A percentile compares a stretch with the other conserved stretches of the same genome.
These are phyloP conservation scores for Drosophila arawakana DNA, from an alignment of 1,140 invertebrate genomes.

Conservation along the genomic window DNA sequence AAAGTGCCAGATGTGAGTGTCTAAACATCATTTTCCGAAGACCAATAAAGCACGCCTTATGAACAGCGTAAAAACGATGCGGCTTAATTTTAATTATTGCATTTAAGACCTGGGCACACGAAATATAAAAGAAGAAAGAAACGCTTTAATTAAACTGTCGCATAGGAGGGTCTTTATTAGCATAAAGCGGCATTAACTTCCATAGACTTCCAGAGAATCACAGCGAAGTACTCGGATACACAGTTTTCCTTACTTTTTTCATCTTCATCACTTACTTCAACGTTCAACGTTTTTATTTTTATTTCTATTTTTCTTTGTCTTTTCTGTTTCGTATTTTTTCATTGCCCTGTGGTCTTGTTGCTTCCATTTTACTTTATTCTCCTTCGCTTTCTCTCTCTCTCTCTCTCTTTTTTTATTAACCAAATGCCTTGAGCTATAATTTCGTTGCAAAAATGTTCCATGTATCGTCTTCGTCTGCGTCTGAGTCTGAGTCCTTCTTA, in stretches of 20 bases:
- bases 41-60: constrained; percentile 57
- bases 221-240: constrained; percentile 11
- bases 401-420: constrained; percentile 62
- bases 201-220: constrained; percentile 7
- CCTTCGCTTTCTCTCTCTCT: constrained; percentile 23
- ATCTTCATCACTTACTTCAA: no score
- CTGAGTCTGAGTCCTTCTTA: constrained; percentile 27
- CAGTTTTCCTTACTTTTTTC: constrained; percentile 43
- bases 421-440: constrained; percentile 77
- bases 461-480: constrained; percentile 50
- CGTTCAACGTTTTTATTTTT: no score
- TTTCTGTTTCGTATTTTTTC: constrained; percentile 32
- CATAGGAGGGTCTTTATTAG: constrained; percentile 68
- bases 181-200: constrained; percentile 59
- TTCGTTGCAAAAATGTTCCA: constrained; percentile 73
- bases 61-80: constrained; percentile 37
- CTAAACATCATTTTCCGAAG: constrained; percentile 35
- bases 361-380: constrained; percentile 35
- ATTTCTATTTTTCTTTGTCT: neutral
- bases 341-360: constrained; percentile 23
- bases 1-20: constrained; percentile 32
- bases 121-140: constrained; percentile 8
- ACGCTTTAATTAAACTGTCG: constrained; percentile 72
- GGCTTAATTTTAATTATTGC: constrained; percentile 69
- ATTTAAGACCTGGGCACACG: constrained; percentile 47